Evolutionary conservation across 2,113 vertebrate species (phyloP).

Genomic region (Empidonax alnorum): DNA sequence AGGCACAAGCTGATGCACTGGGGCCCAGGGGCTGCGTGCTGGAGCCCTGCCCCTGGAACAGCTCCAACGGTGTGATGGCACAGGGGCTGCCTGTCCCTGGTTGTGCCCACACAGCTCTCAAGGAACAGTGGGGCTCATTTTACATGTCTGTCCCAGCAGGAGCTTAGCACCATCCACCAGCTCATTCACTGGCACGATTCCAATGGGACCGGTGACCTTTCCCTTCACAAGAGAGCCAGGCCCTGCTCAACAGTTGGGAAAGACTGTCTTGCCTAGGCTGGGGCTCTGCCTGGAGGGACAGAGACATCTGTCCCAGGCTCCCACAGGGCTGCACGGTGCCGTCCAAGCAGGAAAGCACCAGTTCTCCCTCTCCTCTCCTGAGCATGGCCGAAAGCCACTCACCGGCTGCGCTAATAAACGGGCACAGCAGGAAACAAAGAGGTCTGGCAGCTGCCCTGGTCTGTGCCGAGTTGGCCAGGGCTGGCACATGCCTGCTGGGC

Average conservation of each 20-base stretch:
- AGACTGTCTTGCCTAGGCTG: background rate
- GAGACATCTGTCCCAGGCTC: accelerated
- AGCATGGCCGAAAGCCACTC: background rate
- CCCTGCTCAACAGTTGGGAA: background rate
- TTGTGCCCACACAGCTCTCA: background rate
- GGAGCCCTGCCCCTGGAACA: background rate
- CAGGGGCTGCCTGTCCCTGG: background rate
- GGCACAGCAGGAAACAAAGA: background rate
- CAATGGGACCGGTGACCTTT: accelerated
- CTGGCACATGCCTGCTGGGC: background rate
- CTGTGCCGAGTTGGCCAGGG: background rate
- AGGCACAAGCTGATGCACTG: background rate
- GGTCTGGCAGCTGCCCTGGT: conserved; percentile 29
- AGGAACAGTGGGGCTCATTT: background rate
- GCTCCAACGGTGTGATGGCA: background rate
- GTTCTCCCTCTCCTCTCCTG: background rate
- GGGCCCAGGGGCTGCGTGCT: accelerated
- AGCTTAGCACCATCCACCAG: background rate
- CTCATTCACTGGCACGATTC: background rate
- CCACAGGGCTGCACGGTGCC: accelerated
- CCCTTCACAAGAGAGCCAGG: background rate
- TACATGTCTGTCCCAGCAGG: background rate
- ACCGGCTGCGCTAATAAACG: conserved; percentile 23
- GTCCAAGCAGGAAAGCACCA: background rate
- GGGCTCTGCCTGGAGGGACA: background rate